These are phyloP conservation scores for Dicrostonyx torquatus DNA, from an alignment of 2,797 vertebrate species.

Conservation along the genomic window DNA sequence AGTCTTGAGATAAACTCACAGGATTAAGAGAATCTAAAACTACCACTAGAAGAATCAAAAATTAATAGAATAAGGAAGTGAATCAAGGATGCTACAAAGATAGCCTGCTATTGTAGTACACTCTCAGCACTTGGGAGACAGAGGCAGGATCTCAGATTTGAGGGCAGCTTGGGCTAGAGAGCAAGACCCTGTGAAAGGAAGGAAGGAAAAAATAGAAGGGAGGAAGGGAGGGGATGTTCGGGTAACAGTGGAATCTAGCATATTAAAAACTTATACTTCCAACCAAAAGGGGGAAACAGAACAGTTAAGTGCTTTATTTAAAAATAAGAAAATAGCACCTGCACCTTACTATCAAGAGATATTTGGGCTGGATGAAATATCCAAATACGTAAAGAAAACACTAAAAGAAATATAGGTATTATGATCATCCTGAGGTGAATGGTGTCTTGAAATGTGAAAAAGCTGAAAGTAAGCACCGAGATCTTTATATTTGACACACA, in stretches of 20 bases:
- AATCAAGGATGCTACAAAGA: constrained; percentile 6
- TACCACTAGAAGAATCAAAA: constrained; percentile 13
- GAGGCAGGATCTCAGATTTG: neutral
- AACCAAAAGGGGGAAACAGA: neutral
- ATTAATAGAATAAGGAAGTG: neutral
- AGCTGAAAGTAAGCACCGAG: neutral
- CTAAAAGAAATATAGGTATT: constrained; percentile 20
- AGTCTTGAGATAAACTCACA: neutral
- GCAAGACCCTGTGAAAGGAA: neutral
- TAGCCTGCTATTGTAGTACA: neutral
- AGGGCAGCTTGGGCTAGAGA: neutral
- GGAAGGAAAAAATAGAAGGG: neutral
- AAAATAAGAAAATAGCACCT: neutral
- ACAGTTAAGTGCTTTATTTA: neutral
- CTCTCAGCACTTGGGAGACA: neutral
- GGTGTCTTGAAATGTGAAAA: constrained; percentile 20
- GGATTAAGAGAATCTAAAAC: constrained; percentile 32
- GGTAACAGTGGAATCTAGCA: neutral
- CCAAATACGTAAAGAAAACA: constrained; percentile 12
- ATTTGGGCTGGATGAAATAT: constrained; percentile 16
- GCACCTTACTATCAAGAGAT: constrained; percentile 14
- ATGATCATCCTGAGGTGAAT: constrained; percentile 43
- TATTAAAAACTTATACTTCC: neutral
- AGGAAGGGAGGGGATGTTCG: neutral
- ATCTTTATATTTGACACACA: neutral